Base-by-base conservation (phyloP, 2,113 vertebrate species). In the Hypocryptadius cinnamomeus region DNA sequence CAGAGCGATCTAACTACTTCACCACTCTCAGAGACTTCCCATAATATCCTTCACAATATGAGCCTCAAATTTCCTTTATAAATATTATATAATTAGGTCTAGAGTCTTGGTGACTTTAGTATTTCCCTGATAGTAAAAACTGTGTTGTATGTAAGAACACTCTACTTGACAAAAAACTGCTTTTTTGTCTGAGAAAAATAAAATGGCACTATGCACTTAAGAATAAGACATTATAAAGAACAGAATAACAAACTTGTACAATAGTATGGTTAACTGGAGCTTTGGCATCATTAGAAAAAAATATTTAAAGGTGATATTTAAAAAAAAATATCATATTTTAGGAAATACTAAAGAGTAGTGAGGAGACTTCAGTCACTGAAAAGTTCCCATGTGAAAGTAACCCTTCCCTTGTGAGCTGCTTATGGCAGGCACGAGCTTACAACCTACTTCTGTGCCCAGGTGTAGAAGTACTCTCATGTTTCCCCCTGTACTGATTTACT, bases 371-470 rank as follows among this genome's bases (percentile, higher is more conserved):
- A 3, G 40, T 35, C 18, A 13, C 2, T 68, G 24, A 33, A 59
- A 71, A 48, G 19, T 71, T 86, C 48, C 27, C 3, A 8, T 5
- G 15, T 69, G 28, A 64, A 79, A 65, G 13, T 3, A 63, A 7
- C 25, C 18, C 7, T 44, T 89, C 15, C 10, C 45, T 27, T 48
- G 17, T 9, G 24, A 81, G 25, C 11, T 45, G 30, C 48, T 71
- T 18, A 22, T 0, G 4, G 24, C 44, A 45, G 24, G 17, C 24
- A 61, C 0, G 0, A 72, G 3, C 14, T 82, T 63, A 20, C 8
- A 28, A 12, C 4, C 10, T 45, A 7, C 22, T 48, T 64, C 30
- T 44, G 4, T 35, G 30, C 18, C 21, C 24, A 45, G 54, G 19
- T 10, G 8, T 16, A 48, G 50, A 60, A 71, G 8, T 47, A 28